Percentiles rank a stretch among this genome's conserved stretches.
Evolutionary conservation across 1,140 invertebrate species (phyloP).

Genomic region (Orussus abietinus): DNA sequence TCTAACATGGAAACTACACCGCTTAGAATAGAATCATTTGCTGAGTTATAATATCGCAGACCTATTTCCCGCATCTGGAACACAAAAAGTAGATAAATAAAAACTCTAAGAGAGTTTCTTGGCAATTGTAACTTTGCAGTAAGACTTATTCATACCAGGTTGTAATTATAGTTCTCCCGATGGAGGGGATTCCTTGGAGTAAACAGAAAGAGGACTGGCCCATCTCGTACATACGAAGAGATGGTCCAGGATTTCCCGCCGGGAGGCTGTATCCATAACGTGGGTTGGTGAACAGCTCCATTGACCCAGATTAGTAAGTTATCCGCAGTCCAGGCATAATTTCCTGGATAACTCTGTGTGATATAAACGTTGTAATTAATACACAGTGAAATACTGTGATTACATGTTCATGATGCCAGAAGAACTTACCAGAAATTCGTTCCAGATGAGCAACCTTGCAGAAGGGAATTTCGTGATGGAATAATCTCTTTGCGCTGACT

Average conservation of each 20-base stretch:
- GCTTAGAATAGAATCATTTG: constrained; percentile 48
- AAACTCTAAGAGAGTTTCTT: constrained; percentile 3
- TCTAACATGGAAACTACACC: constrained; percentile 37
- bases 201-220: constrained; percentile 67
- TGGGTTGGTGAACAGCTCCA: constrained; percentile 56
- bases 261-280: constrained; percentile 61
- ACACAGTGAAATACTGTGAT: too few relatives aligned
- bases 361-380: too few relatives aligned
- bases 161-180: constrained; percentile 58
- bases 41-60: constrained; percentile 66
- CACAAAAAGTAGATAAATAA: constrained; percentile 14
- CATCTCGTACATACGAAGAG: constrained; percentile 60
- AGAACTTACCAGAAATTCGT: constrained; percentile 65
- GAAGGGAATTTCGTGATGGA: constrained; percentile 55
- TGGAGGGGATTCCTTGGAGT: constrained; percentile 67
- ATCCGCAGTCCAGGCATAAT: constrained; percentile 49
- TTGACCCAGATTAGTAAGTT: constrained; percentile 59
- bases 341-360: constrained; percentile 55
- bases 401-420: too few relatives aligned
- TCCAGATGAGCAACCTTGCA: constrained; percentile 62
- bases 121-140: neutral
- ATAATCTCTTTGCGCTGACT: constrained; percentile 47
- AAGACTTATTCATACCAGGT: constrained; percentile 55
- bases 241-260: constrained; percentile 64
- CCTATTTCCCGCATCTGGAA: constrained; percentile 63